Conservation (phyloP, 2,113 vertebrate genomes). For the Pipra filicauda region DNA sequence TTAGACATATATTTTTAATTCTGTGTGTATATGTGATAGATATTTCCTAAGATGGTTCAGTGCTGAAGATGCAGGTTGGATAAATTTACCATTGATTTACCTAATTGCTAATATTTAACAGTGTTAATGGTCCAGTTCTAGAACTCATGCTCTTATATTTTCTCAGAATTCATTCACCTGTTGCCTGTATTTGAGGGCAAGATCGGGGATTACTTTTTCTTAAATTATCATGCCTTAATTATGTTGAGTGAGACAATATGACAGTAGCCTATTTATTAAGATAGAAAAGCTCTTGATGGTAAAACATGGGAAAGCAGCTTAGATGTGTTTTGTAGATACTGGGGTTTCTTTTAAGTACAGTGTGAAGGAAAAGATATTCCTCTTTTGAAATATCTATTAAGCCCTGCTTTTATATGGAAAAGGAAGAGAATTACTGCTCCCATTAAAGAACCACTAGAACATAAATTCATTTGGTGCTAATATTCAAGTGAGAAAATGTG, state of each 20-base stretch:
- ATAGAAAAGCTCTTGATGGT: not conserved
- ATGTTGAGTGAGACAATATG: not conserved
- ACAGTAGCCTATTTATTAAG: not conserved
- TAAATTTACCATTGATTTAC: not conserved
- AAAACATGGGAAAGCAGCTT: not conserved
- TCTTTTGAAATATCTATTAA: not conserved
- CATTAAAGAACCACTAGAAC: not conserved
- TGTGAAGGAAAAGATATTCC: not conserved
- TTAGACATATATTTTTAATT: not conserved
- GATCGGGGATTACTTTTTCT: not conserved
- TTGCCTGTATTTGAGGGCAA: not conserved
- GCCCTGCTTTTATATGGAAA: not conserved
- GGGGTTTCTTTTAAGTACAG: not conserved
- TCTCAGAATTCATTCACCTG: not conserved
- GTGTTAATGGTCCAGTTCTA: not conserved
- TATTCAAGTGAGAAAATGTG: not conserved
- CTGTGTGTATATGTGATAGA: not conserved
- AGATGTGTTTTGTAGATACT: not conserved
- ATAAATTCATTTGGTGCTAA: not conserved
- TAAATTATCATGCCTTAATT: not conserved
- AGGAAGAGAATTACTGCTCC: not conserved
- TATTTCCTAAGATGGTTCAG: not conserved
- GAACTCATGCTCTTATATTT: not conserved
- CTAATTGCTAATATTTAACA: not conserved
- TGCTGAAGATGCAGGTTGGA: not conserved